Percentiles rank a stretch among this genome's conserved stretches.
Evolutionary conservation across 2,113 vertebrate species (phyloP).

Genomic region (Ameiurus melas): DNA sequence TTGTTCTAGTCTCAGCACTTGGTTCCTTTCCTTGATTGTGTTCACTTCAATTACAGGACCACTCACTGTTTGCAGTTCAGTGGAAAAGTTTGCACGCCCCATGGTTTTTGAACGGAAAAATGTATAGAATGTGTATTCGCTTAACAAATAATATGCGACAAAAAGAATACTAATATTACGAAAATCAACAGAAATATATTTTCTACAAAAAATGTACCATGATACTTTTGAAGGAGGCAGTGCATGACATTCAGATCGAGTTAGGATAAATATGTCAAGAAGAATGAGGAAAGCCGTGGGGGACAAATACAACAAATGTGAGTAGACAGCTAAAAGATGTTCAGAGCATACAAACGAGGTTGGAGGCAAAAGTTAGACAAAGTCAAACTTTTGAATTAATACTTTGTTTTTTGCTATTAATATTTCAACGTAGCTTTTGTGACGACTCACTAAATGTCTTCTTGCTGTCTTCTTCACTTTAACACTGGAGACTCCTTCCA

Average conservation of each 20-base stretch:
- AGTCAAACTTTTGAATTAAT: too few relatives aligned
- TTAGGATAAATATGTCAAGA: not conserved
- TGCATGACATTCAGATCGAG: not conserved
- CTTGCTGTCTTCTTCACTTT: not conserved
- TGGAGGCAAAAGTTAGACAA: not conserved
- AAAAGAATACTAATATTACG: not conserved
- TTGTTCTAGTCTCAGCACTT: not conserved
- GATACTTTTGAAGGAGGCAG: not conserved
- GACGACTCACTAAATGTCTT: not conserved
- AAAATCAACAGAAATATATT: not conserved
- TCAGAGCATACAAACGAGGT: not conserved
- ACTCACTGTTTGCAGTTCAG: not conserved
- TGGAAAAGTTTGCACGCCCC: not conserved
- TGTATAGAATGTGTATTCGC: not conserved
- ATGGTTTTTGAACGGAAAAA: not conserved
- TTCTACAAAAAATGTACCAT: not conserved
- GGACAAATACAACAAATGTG: not conserved
- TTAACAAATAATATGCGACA: not conserved
- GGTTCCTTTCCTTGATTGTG: not conserved
- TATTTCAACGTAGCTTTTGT: not conserved
- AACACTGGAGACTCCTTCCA: not conserved
- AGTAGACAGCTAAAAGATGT: not conserved
- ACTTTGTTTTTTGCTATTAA: not conserved
- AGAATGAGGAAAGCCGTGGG: not conserved
- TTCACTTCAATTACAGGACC: not conserved